phyloP scores from a whole-genome alignment of 2,888 invertebrate genomes.

The Megamerina dolium region DNA sequence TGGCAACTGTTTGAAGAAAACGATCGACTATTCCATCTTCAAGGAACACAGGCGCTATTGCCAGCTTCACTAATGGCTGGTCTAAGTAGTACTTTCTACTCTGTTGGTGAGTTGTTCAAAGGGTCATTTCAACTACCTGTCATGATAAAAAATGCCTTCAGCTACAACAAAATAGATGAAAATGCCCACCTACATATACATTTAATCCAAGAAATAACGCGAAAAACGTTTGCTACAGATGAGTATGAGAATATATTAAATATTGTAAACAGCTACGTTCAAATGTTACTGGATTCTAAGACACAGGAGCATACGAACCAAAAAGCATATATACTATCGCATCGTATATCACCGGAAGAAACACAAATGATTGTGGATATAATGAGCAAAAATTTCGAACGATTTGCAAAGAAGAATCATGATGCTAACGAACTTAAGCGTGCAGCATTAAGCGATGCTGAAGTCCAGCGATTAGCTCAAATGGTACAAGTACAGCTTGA shows the following conservation, averaged over 20 bases:
- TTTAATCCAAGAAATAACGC: conserved; percentile 29
- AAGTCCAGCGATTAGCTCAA: conserved; percentile 36
- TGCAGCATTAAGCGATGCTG: conserved; percentile 29
- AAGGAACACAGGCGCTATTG: conserved; percentile 31
- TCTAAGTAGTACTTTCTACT: conserved; percentile 24
- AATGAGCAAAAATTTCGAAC: conserved; percentile 37
- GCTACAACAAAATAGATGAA: conserved; percentile 17
- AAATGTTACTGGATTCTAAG: conserved; percentile 41
- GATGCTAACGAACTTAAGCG: conserved; percentile 15
- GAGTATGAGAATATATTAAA: conserved; percentile 45
- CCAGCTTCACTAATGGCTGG: conserved; percentile 37
- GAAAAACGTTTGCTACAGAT: conserved; percentile 37
- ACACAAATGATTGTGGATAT: conserved; percentile 34
- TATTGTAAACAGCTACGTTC: conserved; percentile 45
- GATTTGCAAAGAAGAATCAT: conserved; percentile 21
- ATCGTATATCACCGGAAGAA: conserved; percentile 30
- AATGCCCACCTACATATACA: conserved; percentile 24
- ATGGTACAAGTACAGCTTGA: conserved; percentile 32
- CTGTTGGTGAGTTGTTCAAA: conserved; percentile 25
- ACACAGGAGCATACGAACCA: conserved; percentile 17
- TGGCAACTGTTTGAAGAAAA: conserved; percentile 39
- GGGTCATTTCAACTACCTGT: conserved; percentile 20
- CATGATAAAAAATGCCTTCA: conserved; percentile 10
- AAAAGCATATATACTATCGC: conserved; percentile 8
- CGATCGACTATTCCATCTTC: conserved; percentile 45